phyloP scores from a whole-genome alignment of 2,888 invertebrate species.

The Theretra japonica region DNA sequence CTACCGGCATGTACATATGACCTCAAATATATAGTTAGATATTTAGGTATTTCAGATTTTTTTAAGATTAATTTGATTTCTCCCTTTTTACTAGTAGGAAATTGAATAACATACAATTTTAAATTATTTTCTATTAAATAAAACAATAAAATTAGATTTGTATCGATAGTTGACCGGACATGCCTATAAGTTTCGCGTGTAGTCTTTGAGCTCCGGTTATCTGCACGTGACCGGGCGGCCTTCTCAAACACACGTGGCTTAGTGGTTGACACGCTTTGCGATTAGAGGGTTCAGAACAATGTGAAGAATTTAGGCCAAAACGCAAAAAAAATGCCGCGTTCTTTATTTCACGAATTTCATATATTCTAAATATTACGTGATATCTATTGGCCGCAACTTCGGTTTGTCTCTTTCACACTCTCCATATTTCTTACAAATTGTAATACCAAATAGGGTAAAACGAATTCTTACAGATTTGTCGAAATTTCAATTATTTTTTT shows the following conservation, averaged over 20 bases:
- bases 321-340: not conserved
- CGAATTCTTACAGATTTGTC: no score
- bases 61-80: not conserved
- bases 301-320: not conserved
- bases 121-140: not conserved
- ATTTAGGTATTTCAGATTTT: no score
- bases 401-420: no score
- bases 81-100: not conserved
- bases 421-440: no score
- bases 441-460: no score
- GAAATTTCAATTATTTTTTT: no score
- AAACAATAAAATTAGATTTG: not conserved
- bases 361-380: no score
- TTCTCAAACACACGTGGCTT: not conserved
- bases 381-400: no score
- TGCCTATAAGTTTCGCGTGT: not conserved
- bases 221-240: constrained; percentile 2
- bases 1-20: no score
- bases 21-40: no score
- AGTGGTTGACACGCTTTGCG: not conserved
- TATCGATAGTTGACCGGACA: not conserved
- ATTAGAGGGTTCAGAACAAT: not conserved
- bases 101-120: no score
- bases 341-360: no score
- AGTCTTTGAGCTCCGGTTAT: constrained; percentile 3